These are phyloP conservation scores for Reticulitermes speratus DNA, from an alignment of 1,140 invertebrate genomes.

Conservation along the genomic window DNA sequence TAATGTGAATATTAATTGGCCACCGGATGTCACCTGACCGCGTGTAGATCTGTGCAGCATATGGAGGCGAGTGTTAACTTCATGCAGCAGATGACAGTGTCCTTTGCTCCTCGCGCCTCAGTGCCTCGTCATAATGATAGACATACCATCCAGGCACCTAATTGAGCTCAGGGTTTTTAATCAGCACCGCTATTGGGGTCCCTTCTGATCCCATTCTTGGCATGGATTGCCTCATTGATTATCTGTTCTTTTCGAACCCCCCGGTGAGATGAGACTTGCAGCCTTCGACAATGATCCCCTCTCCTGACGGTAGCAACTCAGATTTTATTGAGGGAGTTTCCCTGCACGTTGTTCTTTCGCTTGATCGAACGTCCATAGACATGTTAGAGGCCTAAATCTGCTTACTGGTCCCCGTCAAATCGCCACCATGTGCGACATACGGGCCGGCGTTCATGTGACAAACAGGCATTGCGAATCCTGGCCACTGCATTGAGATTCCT, in stretches of 20 bases:
- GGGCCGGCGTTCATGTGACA: background rate
- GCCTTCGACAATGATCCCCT: background rate
- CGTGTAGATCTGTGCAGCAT: background rate
- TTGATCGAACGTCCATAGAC: background rate
- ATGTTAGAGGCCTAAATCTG: background rate
- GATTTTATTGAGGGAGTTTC: conserved; percentile 15
- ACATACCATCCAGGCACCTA: background rate
- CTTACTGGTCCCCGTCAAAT: background rate
- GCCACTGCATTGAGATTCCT: too few species aligned
- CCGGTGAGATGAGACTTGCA: background rate
- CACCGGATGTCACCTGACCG: background rate
- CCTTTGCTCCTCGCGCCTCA: background rate
- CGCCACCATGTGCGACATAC: background rate
- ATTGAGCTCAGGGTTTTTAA: conserved; percentile 9
- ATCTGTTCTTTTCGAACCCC: conserved; percentile 4
- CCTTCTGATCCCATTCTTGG: background rate
- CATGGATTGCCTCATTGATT: conserved; percentile 12
- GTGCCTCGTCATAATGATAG: background rate
- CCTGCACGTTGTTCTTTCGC: conserved; percentile 1
- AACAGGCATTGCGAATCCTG: too few species aligned
- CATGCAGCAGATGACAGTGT: background rate
- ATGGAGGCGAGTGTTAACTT: background rate
- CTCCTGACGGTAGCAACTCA: background rate
- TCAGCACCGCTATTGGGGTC: background rate
- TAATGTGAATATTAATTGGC: too few species aligned